Evolutionary conservation across 2,888 invertebrate genomes (phyloP), one percentile per base, ranked within the genome.

Genomic region (Phrixothrix hirtus): DNA sequence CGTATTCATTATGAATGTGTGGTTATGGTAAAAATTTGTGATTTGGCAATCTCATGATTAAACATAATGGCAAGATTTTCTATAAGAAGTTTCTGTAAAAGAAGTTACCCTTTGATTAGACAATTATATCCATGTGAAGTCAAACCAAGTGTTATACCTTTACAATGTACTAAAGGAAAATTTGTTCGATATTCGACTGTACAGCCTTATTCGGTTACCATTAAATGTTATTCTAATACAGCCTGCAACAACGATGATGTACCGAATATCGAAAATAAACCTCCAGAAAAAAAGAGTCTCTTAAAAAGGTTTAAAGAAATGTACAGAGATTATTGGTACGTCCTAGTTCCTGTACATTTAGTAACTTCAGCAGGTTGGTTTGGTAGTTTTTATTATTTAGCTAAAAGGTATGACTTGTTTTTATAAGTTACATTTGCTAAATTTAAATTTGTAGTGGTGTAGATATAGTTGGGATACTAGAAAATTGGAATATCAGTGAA

Each of bases 311-410:
- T 97, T 75, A 95, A 94, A 74, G 80, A 87, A 68, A 91, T 96
- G 87, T 92, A 92, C 71, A 89, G 89, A 72, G 89, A 95, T 71
- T 97, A 98, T 77, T 98, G 98, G 92, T 95, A 98, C 77, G 90
- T 98, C 44, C 78, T 96, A 48, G 79, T 98, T 48, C 97, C 95
- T 2, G 97, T 99, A 1, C 98, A 99, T 77, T 70, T 90, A 37
- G 83, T 85, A 11, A 95, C 95, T 6, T 98, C 96, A 1, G 78
- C 84, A 21, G 80, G 88, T 46, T 99, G 97, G 97, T 86, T 90
- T 74, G 89, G 88, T 10, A 78, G 86, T 12, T 94, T 95, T 76
- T 98, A 95, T 77, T 87, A 89, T 70, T 76, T 87, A 63, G 89
- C 92, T 6, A 84, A 85, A 75, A 91, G 92, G 95, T 95, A 79